Evolutionary conservation across 1,140 invertebrate genomes (phyloP), one percentile per base, ranked within the genome.

Genomic region (Drosophila orosa): DNA sequence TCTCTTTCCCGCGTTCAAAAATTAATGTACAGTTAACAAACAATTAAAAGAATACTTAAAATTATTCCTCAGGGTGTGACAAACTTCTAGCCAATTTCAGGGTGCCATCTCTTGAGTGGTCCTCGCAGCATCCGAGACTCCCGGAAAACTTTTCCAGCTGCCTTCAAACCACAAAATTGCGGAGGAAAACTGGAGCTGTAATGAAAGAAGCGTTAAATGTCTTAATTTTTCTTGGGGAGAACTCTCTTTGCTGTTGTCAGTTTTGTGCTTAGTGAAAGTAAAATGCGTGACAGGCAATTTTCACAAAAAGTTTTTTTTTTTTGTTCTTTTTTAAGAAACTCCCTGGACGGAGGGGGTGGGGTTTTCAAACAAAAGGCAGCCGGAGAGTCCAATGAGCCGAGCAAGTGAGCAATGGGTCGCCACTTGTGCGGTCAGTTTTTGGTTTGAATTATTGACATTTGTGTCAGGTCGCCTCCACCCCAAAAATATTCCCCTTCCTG

Each of bases 191-290:
- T 40, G 48, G 12, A 45, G 45, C 39, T 27, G 69, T 78, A 75
- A 87, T 87, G 83, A 87, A 87, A 86, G 75, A 86, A 87, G 78
- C 82, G 82, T 86, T 86, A 86, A 87, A 72, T 87, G 79, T 86
- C 83, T 83, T 79, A 86, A 87, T 86, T 87, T 84, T 83, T 79
- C 66, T 66, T 69, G 17, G 40, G 37, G 33, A 31, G 37, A 27
- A 31, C 54, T 45, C 56, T 31, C n/a, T 22, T 22, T 22, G 9
- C 27, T 35, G 39, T 56, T 56, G 50, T 62, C 57, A 58, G 59
- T 61, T 67, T 55, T 68, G 62, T 60, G 69, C 47, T 71, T 57
- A 63, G 80, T 79, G 81, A 77, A 84, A 78, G 65, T 71, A 74
- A 78, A 85, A 78, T 74, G 69, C 82, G 74, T 86, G 82, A 85